Conservation (phyloP, 2,797 vertebrate genomes). For the Hemibagrus guttatus region DNA sequence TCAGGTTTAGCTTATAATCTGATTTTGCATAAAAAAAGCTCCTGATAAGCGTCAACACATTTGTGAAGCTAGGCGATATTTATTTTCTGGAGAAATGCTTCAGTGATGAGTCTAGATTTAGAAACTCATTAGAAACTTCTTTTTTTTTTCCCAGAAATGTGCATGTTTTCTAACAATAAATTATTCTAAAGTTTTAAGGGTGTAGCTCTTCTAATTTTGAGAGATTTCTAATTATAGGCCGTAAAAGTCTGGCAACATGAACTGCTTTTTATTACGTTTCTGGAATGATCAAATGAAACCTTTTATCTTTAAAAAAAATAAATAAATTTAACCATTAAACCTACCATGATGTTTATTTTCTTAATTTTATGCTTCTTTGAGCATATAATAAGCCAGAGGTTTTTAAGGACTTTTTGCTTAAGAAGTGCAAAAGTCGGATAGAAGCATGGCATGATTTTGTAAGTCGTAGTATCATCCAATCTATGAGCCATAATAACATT, state of each 20-base stretch:
- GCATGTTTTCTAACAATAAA: neutral
- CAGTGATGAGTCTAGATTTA: neutral
- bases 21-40: neutral
- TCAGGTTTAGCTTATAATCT: neutral
- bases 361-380: neutral
- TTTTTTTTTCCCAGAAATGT: neutral
- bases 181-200: neutral
- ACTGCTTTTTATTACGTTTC: neutral
- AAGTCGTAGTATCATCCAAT: too few species aligned
- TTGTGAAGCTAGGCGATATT: neutral
- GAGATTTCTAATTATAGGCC: neutral
- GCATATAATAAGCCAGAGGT: neutral
- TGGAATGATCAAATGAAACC: slow-evolving; percentile 48
- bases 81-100: neutral
- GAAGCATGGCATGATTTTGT: neutral
- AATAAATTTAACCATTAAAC: too few species aligned
- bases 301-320: too few species aligned
- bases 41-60: neutral
- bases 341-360: neutral
- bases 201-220: neutral
- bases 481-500: neutral
- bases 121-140: neutral
- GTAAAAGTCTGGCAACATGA: neutral
- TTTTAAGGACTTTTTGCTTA: neutral
- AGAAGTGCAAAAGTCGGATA: too few species aligned